phyloP scores from a whole-genome alignment of 2,797 vertebrate genomes.

The Enteromius unitaeniatus region DNA sequence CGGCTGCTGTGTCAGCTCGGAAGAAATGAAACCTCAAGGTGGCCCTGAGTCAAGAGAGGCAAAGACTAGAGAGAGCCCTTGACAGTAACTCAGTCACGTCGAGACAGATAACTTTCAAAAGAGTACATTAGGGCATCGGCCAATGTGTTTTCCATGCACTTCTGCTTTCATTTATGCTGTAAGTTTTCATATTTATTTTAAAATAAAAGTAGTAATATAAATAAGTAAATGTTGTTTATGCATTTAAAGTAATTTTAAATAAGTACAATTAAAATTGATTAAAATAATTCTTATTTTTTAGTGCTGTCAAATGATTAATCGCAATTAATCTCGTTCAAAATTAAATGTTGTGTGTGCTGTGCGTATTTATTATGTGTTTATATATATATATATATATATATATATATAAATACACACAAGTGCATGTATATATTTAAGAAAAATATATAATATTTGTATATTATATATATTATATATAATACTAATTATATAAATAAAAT shows the following conservation, averaged over 20 bases:
- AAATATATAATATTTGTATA: too few species aligned
- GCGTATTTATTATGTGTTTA: too few species aligned
- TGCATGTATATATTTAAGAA: too few species aligned
- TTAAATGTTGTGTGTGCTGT: too few species aligned
- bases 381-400: too few species aligned
- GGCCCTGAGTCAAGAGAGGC: constrained; percentile 20
- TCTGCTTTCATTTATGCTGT: background rate
- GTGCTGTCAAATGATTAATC: too few species aligned
- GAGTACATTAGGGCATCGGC: background rate
- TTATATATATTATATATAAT: too few species aligned
- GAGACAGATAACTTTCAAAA: constrained; percentile 2
- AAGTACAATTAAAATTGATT: background rate
- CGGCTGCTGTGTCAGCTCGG: constrained; percentile 6
- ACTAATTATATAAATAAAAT: too few species aligned
- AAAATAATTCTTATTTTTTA: too few species aligned
- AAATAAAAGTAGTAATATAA: background rate
- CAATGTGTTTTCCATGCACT: background rate
- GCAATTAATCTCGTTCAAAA: too few species aligned
- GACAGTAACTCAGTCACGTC: background rate
- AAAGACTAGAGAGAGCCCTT: constrained; percentile 28
- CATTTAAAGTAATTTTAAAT: background rate
- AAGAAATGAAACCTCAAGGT: constrained; percentile 23
- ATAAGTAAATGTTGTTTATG: background rate
- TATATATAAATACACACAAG: too few species aligned
- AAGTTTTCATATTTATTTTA: background rate